phyloP scores from a whole-genome alignment of 2,888 invertebrate genomes.

The Pristionchus maxplancki region DNA sequence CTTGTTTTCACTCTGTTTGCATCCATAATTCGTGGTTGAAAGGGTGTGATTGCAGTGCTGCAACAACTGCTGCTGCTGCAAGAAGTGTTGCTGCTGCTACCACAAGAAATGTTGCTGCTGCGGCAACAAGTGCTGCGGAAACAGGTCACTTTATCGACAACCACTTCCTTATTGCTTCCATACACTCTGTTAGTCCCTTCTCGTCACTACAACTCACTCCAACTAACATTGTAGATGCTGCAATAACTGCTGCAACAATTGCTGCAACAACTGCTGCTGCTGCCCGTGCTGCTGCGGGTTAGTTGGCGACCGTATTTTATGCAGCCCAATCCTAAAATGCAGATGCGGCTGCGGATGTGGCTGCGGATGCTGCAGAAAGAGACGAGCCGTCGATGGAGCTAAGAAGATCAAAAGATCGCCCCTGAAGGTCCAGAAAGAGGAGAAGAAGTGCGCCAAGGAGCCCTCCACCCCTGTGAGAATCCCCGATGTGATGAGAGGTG shows the following conservation, averaged over 20 bases:
- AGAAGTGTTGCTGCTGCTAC: conserved; percentile 50
- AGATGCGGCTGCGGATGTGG: conserved; percentile 40
- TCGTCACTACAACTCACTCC: not conserved
- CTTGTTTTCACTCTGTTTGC: not conserved
- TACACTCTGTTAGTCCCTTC: not conserved
- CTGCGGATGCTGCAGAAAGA: conserved; percentile 28
- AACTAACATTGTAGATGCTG: conserved; percentile 26
- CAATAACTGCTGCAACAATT: conserved; percentile 50
- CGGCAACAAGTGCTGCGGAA: conserved; percentile 45
- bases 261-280: conserved; percentile 42
- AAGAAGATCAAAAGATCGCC: conserved; percentile 12
- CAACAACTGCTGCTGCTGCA: conserved; percentile 49
- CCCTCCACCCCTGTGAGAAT: not conserved
- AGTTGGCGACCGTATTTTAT: not conserved
- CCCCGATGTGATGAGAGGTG: not conserved
- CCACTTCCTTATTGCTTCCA: not conserved
- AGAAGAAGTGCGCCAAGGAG: conserved; percentile 37
- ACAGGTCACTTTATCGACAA: not conserved
- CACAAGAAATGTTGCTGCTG: conserved; percentile 49
- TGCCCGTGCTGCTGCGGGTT: conserved; percentile 49
- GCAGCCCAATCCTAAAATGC: not conserved
- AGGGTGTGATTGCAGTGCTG: conserved; percentile 41
- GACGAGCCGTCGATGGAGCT: conserved; percentile 23
- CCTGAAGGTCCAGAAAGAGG: not conserved
- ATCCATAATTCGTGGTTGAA: not conserved